Conservation (phyloP, 2,888 invertebrate genomes). For the Athalia circularis region DNA sequence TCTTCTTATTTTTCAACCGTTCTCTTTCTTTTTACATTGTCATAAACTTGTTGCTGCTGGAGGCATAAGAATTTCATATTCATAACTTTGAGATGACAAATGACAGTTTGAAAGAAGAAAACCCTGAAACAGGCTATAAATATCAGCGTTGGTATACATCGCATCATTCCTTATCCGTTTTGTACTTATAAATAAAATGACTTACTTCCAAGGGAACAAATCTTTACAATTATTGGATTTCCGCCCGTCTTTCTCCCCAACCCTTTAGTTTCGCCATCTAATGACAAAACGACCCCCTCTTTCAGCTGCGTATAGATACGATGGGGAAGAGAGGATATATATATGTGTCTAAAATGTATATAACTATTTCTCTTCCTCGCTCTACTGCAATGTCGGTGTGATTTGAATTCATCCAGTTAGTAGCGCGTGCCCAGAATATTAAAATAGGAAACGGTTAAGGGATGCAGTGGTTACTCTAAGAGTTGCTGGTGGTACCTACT, state of each 20-base stretch:
- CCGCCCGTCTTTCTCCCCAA: neutral
- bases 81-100: neutral
- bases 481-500: conserved; percentile 21
- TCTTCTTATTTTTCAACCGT: neutral
- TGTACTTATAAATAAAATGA: neutral
- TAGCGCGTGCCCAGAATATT: conserved; percentile 69
- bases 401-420: conserved; percentile 74
- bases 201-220: conserved; percentile 12
- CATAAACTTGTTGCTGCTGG: too few relatives aligned
- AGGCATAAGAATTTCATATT: too few relatives aligned
- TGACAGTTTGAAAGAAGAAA: conserved; percentile 1
- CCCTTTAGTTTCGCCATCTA: conserved; percentile 10
- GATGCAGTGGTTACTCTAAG: conserved; percentile 63
- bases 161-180: neutral
- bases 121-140: neutral
- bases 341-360: conserved; percentile 39
- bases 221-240: conserved; percentile 43
- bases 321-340: conserved; percentile 18
- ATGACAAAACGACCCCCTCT: conserved; percentile 45
- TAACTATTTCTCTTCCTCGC: conserved; percentile 70
- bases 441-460: conserved; percentile 60
- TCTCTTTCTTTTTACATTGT: too few relatives aligned
- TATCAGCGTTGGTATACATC: neutral
- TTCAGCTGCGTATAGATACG: conserved; percentile 23
- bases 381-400: conserved; percentile 62